Evolutionary conservation across 2,797 vertebrate species (phyloP), one percentile per base, ranked within the genome.

Genomic region (Yasuhikotakia modesta): DNA sequence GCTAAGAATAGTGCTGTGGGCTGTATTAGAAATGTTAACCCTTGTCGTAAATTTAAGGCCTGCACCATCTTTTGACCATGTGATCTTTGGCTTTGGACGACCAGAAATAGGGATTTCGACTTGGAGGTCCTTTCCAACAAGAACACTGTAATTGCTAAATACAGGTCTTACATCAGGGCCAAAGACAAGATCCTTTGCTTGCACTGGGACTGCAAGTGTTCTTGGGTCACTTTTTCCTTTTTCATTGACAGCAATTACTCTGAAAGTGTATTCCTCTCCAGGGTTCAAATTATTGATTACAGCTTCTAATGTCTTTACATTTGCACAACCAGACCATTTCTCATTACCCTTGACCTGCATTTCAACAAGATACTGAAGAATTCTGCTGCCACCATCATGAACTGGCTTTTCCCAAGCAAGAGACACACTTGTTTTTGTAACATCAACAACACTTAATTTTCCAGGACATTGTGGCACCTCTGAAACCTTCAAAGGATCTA

Each of bases 221-320:
- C 94, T 95, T 66, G 98, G 97, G 82, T 99, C 97, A 88, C 98
- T 99, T 86, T 95, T 98, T 69, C 98, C 98, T 83, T 99, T 99
- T 87, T 99, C 98, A 87, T 99, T 99, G 69, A 98, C 90, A 84
- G 97, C 97, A 89, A 95, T 92, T 73, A 99, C 93, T 94, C 96
- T 95, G 76, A 99, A 99, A 68, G 96, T 85, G 86, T 99, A 99
- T 82, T 99, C 97, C 79, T 96, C 94, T 81, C 98, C 97, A 84
- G 96, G 92, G 78, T 95, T 95, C 82, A 99, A 87, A 86, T 97
- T 99, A 70, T 89, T 91, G 83, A 99, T 92, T 66, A 93, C 91
- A 1, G 97, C 92, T 80, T 99, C 96, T 89, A 98, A 93, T 70
- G 93, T 92, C 91, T 98, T 99, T 48, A 96, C 96, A 78, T 95